A percentile compares a stretch with the other conserved stretches of the same genome.
Conservation (phyloP, 2,888 invertebrate genomes). For the Erebia epiphron region DNA sequence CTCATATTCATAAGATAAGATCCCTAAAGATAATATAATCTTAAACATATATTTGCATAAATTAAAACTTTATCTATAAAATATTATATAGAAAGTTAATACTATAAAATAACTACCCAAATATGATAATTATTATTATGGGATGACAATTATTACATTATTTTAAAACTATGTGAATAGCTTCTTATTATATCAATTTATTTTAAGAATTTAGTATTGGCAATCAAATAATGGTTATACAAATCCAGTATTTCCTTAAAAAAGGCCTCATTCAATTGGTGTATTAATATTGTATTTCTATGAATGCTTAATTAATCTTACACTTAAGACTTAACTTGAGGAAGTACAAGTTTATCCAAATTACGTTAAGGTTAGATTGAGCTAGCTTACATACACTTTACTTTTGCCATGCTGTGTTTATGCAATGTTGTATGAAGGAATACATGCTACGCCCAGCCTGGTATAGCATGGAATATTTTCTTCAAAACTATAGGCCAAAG, state of each 20-base stretch:
- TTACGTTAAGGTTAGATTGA: background rate
- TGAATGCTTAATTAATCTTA: constrained; percentile 31
- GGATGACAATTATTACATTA: constrained; percentile 16
- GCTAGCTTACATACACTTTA: background rate
- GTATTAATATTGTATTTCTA: constrained; percentile 46
- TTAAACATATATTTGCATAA: constrained; percentile 29
- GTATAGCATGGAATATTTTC: background rate
- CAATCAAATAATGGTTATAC: constrained; percentile 40
- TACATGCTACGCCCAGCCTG: background rate
- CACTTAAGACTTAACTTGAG: constrained; percentile 20
- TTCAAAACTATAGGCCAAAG: background rate
- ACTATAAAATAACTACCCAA: constrained; percentile 26
- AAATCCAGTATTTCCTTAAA: constrained; percentile 50
- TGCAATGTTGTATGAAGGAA: background rate
- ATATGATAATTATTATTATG: constrained; percentile 17
- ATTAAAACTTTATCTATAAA: constrained; percentile 16
- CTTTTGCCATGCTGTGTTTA: background rate
- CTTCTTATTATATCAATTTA: constrained; percentile 28
- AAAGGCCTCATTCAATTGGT: constrained; percentile 74
- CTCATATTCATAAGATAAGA: constrained; percentile 82
- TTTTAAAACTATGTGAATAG: constrained; percentile 32
- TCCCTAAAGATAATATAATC: constrained; percentile 54
- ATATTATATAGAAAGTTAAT: constrained; percentile 26
- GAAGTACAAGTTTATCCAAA: constrained; percentile 24
- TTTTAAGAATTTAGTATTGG: constrained; percentile 23